phyloP scores from a whole-genome alignment of 2,113 vertebrate species.

The Sturnus vulgaris region DNA sequence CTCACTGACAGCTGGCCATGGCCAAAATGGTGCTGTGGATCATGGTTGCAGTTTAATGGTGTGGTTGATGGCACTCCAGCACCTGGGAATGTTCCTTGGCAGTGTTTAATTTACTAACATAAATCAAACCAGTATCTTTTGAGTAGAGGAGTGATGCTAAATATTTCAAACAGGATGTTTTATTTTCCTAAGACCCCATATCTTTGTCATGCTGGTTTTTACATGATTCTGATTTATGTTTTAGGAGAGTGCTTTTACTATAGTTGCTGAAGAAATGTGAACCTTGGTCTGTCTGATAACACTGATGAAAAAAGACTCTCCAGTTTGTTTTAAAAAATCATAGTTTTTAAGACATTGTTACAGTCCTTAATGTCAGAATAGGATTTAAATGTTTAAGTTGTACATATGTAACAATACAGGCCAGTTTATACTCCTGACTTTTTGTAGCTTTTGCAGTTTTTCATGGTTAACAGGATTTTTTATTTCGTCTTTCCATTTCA shows the following conservation, averaged over 20 bases:
- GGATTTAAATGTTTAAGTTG: not conserved
- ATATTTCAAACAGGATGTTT: not conserved
- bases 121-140: not conserved
- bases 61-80: not conserved
- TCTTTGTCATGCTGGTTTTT: not conserved
- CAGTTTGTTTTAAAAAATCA: not conserved
- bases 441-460: not conserved
- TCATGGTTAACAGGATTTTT: not conserved
- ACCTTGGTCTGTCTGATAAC: not conserved
- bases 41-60: not conserved
- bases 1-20: not conserved
- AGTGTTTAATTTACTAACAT: not conserved
- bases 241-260: not conserved
- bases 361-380: not conserved
- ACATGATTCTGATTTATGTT: not conserved
- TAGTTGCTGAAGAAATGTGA: not conserved
- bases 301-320: not conserved
- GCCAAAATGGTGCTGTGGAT: not conserved
- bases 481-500: not conserved
- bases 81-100: not conserved
- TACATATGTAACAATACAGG: not conserved
- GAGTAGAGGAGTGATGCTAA: not conserved
- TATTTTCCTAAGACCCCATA: not conserved
- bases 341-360: not conserved
- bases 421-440: not conserved